Percentiles rank a stretch among this genome's conserved stretches.
These are phyloP conservation scores for Encarsia formosa DNA, from an alignment of 2,888 invertebrate species.

Conservation along the genomic window DNA sequence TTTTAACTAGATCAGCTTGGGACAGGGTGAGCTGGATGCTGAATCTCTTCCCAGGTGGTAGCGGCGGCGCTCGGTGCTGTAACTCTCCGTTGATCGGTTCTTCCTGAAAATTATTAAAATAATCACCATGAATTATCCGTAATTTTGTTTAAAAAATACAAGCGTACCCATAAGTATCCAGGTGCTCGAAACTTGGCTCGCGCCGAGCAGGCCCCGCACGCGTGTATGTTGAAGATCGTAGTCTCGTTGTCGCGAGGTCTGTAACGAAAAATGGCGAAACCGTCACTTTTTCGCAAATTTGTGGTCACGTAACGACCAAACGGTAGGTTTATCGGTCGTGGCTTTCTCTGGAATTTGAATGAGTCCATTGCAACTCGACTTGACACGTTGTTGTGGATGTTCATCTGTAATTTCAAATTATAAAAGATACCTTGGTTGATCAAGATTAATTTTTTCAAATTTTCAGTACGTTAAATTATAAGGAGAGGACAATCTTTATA, in stretches of 20 bases:
- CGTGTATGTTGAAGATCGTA: conserved; percentile 45
- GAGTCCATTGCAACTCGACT: conserved; percentile 42
- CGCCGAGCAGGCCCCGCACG: conserved; percentile 45
- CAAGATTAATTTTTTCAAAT: no score
- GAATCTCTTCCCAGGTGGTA: conserved; percentile 44
- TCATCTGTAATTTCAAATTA: conserved; percentile 44
- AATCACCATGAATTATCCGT: no score
- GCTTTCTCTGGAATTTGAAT: conserved; percentile 42
- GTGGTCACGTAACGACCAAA: conserved; percentile 41
- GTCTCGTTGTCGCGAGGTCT: conserved; percentile 44
- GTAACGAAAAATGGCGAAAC: conserved; percentile 45
- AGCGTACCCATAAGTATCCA: conserved; percentile 39
- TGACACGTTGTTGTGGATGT: conserved; percentile 45
- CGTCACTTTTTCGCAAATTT: conserved; percentile 43
- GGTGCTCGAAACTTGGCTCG: conserved; percentile 44
- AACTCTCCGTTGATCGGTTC: conserved; percentile 43
- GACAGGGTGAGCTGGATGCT: conserved; percentile 46
- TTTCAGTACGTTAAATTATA: no score
- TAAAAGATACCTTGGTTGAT: no score
- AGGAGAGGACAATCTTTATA: no score
- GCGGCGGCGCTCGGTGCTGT: conserved; percentile 41
- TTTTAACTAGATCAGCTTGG: conserved; percentile 40
- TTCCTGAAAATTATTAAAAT: conserved; percentile 35
- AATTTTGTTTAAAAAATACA: neutral
- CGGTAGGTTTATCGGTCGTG: conserved; percentile 40